Conservation (phyloP, 2,797 vertebrate genomes). For the Mormyrus proboscirostris region DNA sequence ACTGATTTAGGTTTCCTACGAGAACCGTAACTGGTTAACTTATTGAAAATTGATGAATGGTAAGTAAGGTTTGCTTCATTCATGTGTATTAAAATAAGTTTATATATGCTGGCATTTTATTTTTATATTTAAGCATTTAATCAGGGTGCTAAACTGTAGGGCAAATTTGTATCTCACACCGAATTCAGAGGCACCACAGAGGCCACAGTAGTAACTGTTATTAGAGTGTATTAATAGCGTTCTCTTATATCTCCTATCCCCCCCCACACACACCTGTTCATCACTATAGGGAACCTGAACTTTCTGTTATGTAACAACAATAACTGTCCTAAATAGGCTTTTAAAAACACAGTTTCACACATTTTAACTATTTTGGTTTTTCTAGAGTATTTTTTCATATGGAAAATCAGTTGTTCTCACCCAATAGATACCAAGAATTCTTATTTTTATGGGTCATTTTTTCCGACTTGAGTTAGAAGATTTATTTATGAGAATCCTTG, state of each 20-base stretch:
- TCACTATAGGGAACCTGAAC: background rate
- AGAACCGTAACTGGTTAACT: background rate
- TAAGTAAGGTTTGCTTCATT: background rate
- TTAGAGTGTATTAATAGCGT: background rate
- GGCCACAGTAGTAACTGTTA: background rate
- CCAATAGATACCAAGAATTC: background rate
- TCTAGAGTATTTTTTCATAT: background rate
- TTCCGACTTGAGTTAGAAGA: background rate
- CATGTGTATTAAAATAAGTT: background rate
- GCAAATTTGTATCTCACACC: background rate
- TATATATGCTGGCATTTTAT: background rate
- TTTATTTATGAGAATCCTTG: background rate
- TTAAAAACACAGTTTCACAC: background rate
- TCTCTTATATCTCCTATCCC: background rate
- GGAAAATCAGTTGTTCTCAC: background rate
- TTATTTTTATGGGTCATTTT: background rate
- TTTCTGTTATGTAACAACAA: constrained; percentile 5
- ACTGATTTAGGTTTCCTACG: background rate
- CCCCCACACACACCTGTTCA: background rate
- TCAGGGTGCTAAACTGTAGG: background rate
- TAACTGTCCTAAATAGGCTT: background rate
- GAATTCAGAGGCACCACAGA: background rate
- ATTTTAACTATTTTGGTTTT: background rate
- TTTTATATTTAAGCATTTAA: background rate
- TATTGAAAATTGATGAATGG: background rate